Percentiles rank a stretch among this genome's conserved stretches.
These are phyloP conservation scores for Ectemnius continuus DNA, from an alignment of 2,888 invertebrate species.

Conservation along the genomic window DNA sequence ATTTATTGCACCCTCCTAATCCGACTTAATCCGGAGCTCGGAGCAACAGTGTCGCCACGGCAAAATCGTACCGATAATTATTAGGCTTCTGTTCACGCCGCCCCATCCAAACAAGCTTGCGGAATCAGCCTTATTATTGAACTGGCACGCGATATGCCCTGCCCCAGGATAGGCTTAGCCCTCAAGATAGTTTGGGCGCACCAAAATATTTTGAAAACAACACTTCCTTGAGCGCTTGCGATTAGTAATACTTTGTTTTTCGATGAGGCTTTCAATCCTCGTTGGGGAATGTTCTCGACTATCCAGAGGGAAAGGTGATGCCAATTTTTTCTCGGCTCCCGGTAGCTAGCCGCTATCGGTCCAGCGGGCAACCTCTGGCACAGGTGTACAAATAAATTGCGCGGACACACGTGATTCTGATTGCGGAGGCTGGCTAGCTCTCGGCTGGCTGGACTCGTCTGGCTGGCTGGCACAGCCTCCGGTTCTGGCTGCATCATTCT, in stretches of 20 bases:
- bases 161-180: not conserved
- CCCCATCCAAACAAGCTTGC: slow-evolving; percentile 16
- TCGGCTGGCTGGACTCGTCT: too few relatives aligned
- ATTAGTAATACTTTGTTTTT: too few relatives aligned
- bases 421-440: slow-evolving; percentile 27
- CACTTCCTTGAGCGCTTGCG: too few relatives aligned
- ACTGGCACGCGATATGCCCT: not conserved
- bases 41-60: slow-evolving; percentile 6
- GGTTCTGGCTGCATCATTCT: slow-evolving; percentile 69
- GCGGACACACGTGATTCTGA: slow-evolving; percentile 47
- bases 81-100: slow-evolving; percentile 7
- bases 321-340: not conserved
- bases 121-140: not conserved
- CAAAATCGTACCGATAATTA: slow-evolving; percentile 14
- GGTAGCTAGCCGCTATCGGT: slow-evolving; percentile 43
- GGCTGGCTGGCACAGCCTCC: slow-evolving; percentile 37
- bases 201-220: too few relatives aligned
- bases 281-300: too few relatives aligned
- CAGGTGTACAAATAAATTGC: slow-evolving; percentile 66
- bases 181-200: too few relatives aligned
- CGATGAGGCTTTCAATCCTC: too few relatives aligned
- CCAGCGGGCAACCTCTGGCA: slow-evolving; percentile 31
- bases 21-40: slow-evolving; percentile 11
- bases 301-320: too few relatives aligned
- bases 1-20: slow-evolving; percentile 14